A percentile compares a stretch with the other conserved stretches of the same genome.
Evolutionary conservation across 92 coral and sea anemone species (phyloP).

Genomic region (Porites evermanni): DNA sequence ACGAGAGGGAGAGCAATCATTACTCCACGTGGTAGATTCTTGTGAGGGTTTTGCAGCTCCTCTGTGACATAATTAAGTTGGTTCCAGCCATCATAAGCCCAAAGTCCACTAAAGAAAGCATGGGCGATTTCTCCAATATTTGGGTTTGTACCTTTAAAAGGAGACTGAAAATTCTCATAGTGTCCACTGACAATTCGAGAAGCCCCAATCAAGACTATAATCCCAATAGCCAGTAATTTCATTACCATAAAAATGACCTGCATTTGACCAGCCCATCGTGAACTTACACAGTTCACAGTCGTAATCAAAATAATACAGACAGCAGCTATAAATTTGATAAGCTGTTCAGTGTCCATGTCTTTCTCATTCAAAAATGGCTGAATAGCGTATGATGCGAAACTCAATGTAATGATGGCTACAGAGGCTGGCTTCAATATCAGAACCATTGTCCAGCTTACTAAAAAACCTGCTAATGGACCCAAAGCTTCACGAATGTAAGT

Average conservation of each 20-base stretch:
- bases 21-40: conserved; percentile 79
- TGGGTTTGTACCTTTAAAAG: conserved; percentile 76
- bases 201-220: conserved; percentile 72
- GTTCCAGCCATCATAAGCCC: conserved; percentile 97
- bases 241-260: conserved; percentile 78
- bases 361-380: conserved; percentile 69
- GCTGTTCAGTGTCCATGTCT: conserved; percentile 14
- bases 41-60: conserved; percentile 80
- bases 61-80: conserved; percentile 84
- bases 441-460: conserved; percentile 88
- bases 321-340: conserved; percentile 73
- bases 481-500: conserved; percentile 82
- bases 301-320: conserved; percentile 72
- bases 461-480: conserved; percentile 79
- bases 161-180: conserved; percentile 64
- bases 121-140: conserved; percentile 78
- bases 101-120: conserved; percentile 85
- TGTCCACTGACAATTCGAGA: conserved; percentile 56
- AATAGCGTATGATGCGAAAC: conserved; percentile 80
- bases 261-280: conserved; percentile 74
- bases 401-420: conserved; percentile 79
- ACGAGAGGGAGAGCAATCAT: conserved; percentile 82
- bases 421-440: conserved; percentile 88
- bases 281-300: conserved; percentile 79
- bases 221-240: conserved; percentile 80